A percentile compares a stretch with the other conserved stretches of the same genome.
These are phyloP conservation scores for Microchirus variegatus DNA, from an alignment of 2,797 vertebrate species.

Conservation along the genomic window DNA sequence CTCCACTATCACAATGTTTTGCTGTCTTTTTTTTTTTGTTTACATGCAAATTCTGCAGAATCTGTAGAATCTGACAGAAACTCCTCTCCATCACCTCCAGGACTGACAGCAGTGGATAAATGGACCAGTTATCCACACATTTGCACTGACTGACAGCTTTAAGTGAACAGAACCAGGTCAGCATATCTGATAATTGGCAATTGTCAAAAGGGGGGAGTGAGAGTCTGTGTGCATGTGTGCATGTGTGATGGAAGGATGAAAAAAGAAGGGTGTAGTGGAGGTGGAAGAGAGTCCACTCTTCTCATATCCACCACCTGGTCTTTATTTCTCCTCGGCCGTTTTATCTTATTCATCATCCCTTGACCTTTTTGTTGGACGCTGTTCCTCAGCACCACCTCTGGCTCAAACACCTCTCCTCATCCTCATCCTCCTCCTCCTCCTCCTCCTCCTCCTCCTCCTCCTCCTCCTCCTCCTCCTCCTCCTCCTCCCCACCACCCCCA, in stretches of 20 bases:
- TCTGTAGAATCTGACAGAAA: too few relatives aligned
- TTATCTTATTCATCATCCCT: constrained; percentile 41
- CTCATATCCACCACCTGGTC: constrained; percentile 9
- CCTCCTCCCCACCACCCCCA: background rate
- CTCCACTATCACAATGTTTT: too few relatives aligned
- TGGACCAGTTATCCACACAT: constrained; percentile 37
- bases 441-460: too few relatives aligned
- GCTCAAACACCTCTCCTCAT: too few relatives aligned
- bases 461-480: too few relatives aligned
- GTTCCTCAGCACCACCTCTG: constrained; percentile 4
- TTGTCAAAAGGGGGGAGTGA: constrained; percentile 27
- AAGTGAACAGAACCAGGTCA: constrained; percentile 50
- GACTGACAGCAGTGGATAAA: constrained; percentile 27
- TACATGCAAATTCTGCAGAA: background rate
- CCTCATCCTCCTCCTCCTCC: too few relatives aligned
- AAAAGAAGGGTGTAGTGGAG: too few relatives aligned
- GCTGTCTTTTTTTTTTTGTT: too few relatives aligned
- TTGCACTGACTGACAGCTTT: constrained; percentile 54
- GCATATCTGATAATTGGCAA: constrained; percentile 67
- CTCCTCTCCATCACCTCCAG: constrained; percentile 11
- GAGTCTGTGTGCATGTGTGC: background rate
- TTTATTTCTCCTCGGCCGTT: constrained; percentile 33
- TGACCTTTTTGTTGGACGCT: constrained; percentile 49
- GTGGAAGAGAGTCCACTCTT: constrained; percentile 12
- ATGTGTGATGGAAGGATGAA: constrained; percentile 15